Percentiles rank a stretch among this genome's conserved stretches.
Evolutionary conservation across 2,888 invertebrate species (phyloP).

Genomic region (Siphlonurus alternatus): DNA sequence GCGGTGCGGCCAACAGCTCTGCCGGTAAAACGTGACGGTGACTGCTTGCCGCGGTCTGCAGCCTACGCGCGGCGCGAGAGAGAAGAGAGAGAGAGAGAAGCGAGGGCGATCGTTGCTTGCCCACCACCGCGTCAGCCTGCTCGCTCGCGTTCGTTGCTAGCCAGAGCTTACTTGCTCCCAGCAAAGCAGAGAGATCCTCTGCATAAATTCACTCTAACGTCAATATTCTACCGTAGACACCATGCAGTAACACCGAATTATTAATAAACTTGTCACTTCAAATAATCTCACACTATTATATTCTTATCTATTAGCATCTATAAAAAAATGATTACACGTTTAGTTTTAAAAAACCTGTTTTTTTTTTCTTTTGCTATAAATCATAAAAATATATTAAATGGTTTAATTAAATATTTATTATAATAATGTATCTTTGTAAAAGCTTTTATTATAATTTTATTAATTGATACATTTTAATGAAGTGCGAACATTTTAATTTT

Average conservation of each 20-base stretch:
- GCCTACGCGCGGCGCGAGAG: not conserved
- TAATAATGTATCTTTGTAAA: too few relatives aligned
- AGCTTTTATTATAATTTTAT: too few relatives aligned
- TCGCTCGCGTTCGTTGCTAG: constrained; percentile 5
- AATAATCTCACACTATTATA: not conserved
- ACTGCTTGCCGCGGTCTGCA: not conserved
- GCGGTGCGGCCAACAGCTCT: not conserved
- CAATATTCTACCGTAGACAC: not conserved
- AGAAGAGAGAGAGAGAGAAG: not conserved
- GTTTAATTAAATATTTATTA: too few relatives aligned
- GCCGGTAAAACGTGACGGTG: not conserved
- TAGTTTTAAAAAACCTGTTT: not conserved
- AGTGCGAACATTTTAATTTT: too few relatives aligned
- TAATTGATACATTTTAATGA: too few relatives aligned
- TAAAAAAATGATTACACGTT: too few relatives aligned
- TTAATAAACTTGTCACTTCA: not conserved
- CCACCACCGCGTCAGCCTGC: not conserved
- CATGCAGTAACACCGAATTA: not conserved
- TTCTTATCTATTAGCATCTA: too few relatives aligned
- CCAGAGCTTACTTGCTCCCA: not conserved
- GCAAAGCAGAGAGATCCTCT: not conserved
- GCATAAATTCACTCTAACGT: not conserved
- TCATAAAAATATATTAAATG: too few relatives aligned
- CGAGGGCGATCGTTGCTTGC: not conserved
- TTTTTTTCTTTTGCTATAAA: too few relatives aligned